Evolutionary conservation across 2,113 vertebrate genomes (phyloP).

Genomic region (Sciurus niger): DNA sequence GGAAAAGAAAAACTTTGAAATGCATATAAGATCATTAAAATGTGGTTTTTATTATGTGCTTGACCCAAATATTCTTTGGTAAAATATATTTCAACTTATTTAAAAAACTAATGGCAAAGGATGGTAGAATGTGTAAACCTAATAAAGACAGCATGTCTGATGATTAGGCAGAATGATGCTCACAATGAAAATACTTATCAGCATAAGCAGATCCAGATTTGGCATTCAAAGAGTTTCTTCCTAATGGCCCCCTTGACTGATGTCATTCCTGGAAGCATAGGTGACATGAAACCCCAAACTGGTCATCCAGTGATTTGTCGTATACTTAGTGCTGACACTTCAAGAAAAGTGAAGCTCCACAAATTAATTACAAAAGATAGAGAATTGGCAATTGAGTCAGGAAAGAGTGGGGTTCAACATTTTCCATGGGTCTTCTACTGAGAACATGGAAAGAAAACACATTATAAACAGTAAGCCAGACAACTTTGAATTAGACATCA

Average conservation of each 20-base stretch:
- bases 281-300: background rate
- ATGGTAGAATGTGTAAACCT: background rate
- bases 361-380: background rate
- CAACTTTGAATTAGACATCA: background rate
- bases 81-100: conserved; percentile 4
- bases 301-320: background rate
- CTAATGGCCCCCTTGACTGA: background rate
- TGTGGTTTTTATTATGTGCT: conserved; percentile 11
- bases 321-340: background rate
- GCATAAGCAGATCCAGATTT: background rate
- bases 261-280: background rate
- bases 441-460: background rate
- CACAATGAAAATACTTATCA: background rate
- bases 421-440: background rate
- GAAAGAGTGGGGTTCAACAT: background rate
- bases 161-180: conserved; percentile 28
- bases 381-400: background rate
- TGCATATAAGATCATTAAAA: background rate
- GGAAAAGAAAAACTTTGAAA: conserved; percentile 1
- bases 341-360: background rate
- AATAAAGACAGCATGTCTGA: conserved; percentile 1
- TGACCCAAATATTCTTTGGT: conserved; percentile 3
- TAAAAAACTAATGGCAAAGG: background rate
- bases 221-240: background rate
- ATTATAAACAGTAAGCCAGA: background rate